phyloP scores from a whole-genome alignment of 2,113 vertebrate species.

The Brachyistius frenatus region DNA sequence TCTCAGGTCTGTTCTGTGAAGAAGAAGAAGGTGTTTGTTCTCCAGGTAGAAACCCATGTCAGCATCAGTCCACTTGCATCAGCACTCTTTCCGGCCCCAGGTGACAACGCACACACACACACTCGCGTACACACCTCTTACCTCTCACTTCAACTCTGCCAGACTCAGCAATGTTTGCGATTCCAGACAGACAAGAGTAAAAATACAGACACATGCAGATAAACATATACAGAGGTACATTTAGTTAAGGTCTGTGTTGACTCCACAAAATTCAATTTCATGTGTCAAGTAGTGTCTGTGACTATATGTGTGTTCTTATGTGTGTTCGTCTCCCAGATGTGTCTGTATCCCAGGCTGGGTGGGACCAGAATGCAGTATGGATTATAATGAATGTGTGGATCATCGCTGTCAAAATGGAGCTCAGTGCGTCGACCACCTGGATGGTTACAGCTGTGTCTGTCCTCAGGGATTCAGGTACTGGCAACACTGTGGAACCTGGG shows the following conservation, averaged over 20 bases:
- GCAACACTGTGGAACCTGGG: background rate
- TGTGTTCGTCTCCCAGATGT: slow-evolving; percentile 83
- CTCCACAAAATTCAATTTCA: background rate
- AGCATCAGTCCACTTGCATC: slow-evolving; percentile 89
- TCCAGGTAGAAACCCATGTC: slow-evolving; percentile 88
- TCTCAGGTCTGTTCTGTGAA: slow-evolving; percentile 90
- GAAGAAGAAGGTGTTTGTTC: slow-evolving; percentile 87
- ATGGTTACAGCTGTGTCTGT: slow-evolving; percentile 92
- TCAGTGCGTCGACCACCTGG: slow-evolving; percentile 88
- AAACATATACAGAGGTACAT: background rate
- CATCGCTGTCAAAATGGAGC: slow-evolving; percentile 93
- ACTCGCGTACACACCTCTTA: slow-evolving; percentile 18
- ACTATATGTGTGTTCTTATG: slow-evolving; percentile 42
- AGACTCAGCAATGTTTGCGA: slow-evolving; percentile 26
- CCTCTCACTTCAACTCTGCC: slow-evolving; percentile 4
- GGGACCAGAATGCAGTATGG: slow-evolving; percentile 90
- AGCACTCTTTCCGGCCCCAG: slow-evolving; percentile 87
- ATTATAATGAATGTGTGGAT: slow-evolving; percentile 89
- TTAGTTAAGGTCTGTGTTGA: slow-evolving; percentile 25
- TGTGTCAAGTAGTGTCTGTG: background rate
- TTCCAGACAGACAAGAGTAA: slow-evolving; percentile 33
- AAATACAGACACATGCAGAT: slow-evolving; percentile 16
- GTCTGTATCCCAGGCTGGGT: slow-evolving; percentile 89
- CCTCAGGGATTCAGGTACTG: slow-evolving; percentile 89
- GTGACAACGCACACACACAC: slow-evolving; percentile 78